Conservation (phyloP, 2,888 invertebrate species). For the Zaprionus lineosus region DNA sequence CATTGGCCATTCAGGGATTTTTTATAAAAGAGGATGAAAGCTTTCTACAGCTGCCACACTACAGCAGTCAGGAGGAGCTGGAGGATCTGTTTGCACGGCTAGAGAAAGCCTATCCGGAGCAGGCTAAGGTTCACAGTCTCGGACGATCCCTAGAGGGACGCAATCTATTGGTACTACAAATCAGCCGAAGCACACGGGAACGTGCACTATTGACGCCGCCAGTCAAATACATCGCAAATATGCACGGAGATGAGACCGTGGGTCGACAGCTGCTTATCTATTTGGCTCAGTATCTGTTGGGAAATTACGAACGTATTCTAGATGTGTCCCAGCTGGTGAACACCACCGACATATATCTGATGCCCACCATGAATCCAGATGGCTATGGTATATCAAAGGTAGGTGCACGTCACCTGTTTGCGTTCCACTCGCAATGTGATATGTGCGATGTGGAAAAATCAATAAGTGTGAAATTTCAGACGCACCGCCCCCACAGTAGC, state of each 20-base stretch:
- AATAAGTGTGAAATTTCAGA: constrained; percentile 35
- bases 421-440: neutral
- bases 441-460: constrained; percentile 49
- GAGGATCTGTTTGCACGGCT: constrained; percentile 86
- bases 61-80: constrained; percentile 89
- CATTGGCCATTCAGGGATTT: constrained; percentile 43
- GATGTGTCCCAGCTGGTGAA: constrained; percentile 91
- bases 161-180: constrained; percentile 88
- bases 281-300: constrained; percentile 91
- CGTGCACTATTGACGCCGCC: constrained; percentile 88
- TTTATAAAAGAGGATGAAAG: constrained; percentile 83
- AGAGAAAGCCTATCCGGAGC: constrained; percentile 86
- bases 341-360: constrained; percentile 94
- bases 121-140: constrained; percentile 88
- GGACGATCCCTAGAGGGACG: constrained; percentile 93
- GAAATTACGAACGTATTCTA: constrained; percentile 88
- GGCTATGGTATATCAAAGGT: constrained; percentile 94
- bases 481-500: constrained; percentile 6
- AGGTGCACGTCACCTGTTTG: constrained; percentile 65
- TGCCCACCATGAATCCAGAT: constrained; percentile 99
- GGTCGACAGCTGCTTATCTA: constrained; percentile 93
- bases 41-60: constrained; percentile 85
- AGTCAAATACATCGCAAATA: constrained; percentile 97
- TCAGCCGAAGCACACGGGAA: constrained; percentile 87
- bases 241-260: constrained; percentile 97